Evolutionary conservation across 1,140 invertebrate genomes (phyloP).

Genomic region (Ips nitidus): DNA sequence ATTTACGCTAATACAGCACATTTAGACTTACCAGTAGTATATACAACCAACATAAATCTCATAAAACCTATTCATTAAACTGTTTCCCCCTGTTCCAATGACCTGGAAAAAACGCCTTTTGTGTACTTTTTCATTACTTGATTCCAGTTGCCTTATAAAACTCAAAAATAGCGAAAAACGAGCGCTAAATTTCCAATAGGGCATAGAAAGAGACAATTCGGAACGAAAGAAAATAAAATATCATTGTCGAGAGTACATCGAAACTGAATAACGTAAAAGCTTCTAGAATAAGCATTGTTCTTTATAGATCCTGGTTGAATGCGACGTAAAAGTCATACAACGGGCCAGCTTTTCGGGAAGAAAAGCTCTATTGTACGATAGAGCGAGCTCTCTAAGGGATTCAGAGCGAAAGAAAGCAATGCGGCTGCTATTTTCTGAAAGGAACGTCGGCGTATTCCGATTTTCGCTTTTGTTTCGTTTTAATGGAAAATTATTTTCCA

Average conservation of each 20-base stretch:
- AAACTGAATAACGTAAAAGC: slow-evolving; percentile 50
- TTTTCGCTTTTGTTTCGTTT: slow-evolving; percentile 17
- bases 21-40: too few relatives aligned
- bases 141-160: background rate
- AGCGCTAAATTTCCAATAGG: slow-evolving; percentile 20
- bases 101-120: background rate
- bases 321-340: slow-evolving; percentile 52
- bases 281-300: slow-evolving; percentile 51
- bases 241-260: slow-evolving; percentile 51
- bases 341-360: slow-evolving; percentile 47
- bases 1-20: too few relatives aligned
- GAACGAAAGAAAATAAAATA: slow-evolving; percentile 42
- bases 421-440: slow-evolving; percentile 39
- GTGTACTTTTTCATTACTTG: slow-evolving; percentile 6
- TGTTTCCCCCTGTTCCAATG: background rate
- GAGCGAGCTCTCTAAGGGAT: slow-evolving; percentile 47
- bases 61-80: too few relatives aligned
- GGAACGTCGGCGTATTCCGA: slow-evolving; percentile 33
- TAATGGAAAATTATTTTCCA: slow-evolving; percentile 35
- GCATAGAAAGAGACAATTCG: slow-evolving; percentile 18
- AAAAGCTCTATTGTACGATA: slow-evolving; percentile 44
- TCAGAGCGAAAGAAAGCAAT: slow-evolving; percentile 45
- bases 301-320: slow-evolving; percentile 44
- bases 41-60: too few relatives aligned
- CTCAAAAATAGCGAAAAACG: background rate